These are phyloP conservation scores for Euzetes globulus DNA, from an alignment of 2,888 invertebrate species.

Conservation along the genomic window DNA sequence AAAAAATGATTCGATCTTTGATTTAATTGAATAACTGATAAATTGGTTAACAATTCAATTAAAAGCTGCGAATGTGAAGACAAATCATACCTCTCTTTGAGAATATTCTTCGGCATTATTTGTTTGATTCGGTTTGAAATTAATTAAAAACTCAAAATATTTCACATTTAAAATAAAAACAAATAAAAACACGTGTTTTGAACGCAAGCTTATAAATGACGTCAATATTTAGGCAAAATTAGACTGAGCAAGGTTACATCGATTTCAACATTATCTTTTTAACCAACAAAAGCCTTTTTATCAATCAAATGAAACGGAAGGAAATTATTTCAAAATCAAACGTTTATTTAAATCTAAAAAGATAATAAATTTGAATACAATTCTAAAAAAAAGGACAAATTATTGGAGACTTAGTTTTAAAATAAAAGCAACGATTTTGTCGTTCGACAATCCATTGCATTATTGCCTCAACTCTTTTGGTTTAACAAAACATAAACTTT, in stretches of 20 bases:
- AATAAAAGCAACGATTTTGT: background rate
- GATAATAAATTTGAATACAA: background rate
- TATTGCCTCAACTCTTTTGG: too few species aligned
- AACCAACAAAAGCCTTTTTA: too few species aligned
- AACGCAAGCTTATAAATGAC: too few species aligned
- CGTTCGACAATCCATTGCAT: background rate
- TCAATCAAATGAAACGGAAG: too few species aligned
- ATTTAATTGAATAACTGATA: slow-evolving; percentile 6
- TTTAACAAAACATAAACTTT: background rate
- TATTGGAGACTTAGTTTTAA: background rate
- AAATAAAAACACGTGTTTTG: background rate
- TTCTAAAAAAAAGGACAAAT: background rate
- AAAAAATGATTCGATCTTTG: slow-evolving; percentile 24
- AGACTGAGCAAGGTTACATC: too few species aligned
- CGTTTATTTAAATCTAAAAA: background rate
- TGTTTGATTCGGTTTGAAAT: background rate
- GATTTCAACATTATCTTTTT: too few species aligned
- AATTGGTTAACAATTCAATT: background rate
- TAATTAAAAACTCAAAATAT: background rate
- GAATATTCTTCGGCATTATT: slow-evolving; percentile 6
- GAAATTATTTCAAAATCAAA: background rate
- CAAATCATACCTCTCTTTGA: slow-evolving; percentile 8
- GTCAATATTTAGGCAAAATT: too few species aligned
- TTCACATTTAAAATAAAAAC: background rate
- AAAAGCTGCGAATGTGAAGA: background rate